These are phyloP conservation scores for Machimus rusticus DNA, from an alignment of 2,888 invertebrate species.

Conservation along the genomic window DNA sequence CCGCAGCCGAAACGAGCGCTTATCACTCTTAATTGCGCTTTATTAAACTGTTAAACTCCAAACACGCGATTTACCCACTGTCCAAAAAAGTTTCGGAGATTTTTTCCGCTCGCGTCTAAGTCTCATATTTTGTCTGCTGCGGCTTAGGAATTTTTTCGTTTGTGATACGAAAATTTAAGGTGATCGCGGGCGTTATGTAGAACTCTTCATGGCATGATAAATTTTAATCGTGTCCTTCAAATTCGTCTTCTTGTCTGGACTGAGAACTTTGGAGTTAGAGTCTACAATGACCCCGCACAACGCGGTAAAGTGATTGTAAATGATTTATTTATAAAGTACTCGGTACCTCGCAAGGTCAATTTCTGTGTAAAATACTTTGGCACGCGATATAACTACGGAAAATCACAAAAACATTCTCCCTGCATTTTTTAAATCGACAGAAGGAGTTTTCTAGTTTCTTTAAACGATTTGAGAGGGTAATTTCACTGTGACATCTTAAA, in stretches of 20 bases:
- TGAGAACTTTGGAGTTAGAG: not conserved
- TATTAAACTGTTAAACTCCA: constrained; percentile 24
- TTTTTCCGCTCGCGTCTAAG: not conserved
- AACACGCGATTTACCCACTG: constrained; percentile 3
- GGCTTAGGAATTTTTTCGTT: not conserved
- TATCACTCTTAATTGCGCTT: constrained; percentile 29
- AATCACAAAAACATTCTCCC: not conserved
- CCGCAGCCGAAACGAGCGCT: not conserved
- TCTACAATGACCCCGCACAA: not conserved
- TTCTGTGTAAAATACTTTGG: not conserved
- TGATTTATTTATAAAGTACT: not conserved
- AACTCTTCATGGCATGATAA: not conserved
- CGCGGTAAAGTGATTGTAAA: not conserved
- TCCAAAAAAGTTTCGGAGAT: not conserved
- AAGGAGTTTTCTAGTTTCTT: not conserved
- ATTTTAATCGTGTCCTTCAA: not conserved
- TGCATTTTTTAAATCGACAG: not conserved
- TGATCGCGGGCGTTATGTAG: not conserved
- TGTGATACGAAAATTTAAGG: not conserved
- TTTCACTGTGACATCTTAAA: no score
- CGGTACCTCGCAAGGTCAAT: not conserved
- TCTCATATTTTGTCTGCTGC: not conserved
- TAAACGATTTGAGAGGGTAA: no score
- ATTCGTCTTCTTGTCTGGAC: not conserved
- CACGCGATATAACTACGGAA: not conserved